These are phyloP conservation scores for Catalaphyllia jardinei DNA, from an alignment of 64 coral and sea anemone species.

Conservation along the genomic window DNA sequence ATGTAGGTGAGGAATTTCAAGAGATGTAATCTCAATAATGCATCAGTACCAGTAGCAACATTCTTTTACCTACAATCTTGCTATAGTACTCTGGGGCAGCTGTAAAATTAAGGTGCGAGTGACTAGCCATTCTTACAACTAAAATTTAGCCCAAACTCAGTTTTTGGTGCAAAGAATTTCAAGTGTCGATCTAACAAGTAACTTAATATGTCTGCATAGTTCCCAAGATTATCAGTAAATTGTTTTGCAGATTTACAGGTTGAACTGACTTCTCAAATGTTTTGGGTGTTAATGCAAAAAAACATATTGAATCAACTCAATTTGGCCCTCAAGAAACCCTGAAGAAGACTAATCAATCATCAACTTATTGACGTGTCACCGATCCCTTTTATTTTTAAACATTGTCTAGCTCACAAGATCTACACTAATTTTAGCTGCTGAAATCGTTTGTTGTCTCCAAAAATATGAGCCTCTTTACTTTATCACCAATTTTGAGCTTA, in stretches of 20 bases:
- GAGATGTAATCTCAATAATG: not conserved
- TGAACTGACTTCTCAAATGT: constrained; percentile 4
- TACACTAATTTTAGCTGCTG: not conserved
- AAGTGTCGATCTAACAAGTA: constrained; percentile 24
- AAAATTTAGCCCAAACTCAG: not conserved
- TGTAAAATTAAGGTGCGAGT: not conserved
- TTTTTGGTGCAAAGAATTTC: constrained; percentile 28
- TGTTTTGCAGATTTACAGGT: constrained; percentile 13
- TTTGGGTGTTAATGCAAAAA: not conserved
- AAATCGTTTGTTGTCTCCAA: not conserved
- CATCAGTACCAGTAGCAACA: not conserved
- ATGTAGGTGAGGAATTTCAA: not conserved
- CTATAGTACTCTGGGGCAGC: not conserved
- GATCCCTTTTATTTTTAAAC: not conserved
- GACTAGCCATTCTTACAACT: not conserved
- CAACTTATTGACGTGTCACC: not conserved
- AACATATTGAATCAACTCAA: not conserved
- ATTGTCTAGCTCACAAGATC: not conserved
- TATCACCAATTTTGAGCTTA: not conserved
- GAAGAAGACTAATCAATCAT: not conserved
- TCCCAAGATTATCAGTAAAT: constrained; percentile 45
- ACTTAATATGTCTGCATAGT: constrained; percentile 43
- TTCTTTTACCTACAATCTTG: not conserved
- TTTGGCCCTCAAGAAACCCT: not conserved
- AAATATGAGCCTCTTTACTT: constrained; percentile 15